Evolutionary conservation across 1,140 invertebrate species (phyloP).

Genomic region (Hypsibius dujardini): DNA sequence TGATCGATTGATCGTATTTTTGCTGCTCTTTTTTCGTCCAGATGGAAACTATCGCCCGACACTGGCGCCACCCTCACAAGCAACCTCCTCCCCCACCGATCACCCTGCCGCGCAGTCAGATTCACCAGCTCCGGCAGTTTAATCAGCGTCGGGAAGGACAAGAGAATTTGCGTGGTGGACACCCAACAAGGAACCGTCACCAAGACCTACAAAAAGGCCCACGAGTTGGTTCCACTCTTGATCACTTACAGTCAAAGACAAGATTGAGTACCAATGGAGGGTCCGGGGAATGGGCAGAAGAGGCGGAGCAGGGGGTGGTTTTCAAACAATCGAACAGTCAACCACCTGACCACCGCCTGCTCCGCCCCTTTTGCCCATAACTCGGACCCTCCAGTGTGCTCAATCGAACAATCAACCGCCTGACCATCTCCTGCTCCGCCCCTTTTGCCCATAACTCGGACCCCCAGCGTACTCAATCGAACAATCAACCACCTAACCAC

Average conservation of each 20-base stretch:
- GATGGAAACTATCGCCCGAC: not conserved
- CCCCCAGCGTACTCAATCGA: too few species aligned
- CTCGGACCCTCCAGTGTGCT: too few species aligned
- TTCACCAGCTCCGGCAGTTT: not conserved
- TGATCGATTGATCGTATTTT: not conserved
- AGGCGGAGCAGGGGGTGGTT: too few species aligned
- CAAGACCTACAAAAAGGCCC: constrained; percentile 46
- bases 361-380: too few species aligned
- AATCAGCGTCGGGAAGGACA: constrained; percentile 27
- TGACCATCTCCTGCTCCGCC: too few species aligned
- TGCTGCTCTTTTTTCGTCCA: not conserved
- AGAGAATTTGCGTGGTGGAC: constrained; percentile 29
- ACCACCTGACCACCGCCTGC: too few species aligned
- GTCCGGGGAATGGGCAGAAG: too few species aligned
- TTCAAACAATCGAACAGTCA: too few species aligned
- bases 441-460: too few species aligned
- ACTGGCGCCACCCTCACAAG: not conserved
- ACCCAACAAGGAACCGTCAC: constrained; percentile 28
- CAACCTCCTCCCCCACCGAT: not conserved
- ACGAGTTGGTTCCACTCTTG: constrained; percentile 41
- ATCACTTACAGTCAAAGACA: not conserved
- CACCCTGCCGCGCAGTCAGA: not conserved
- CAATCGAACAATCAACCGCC: too few species aligned
- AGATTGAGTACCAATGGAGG: too few species aligned
- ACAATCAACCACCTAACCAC: too few species aligned